These are phyloP conservation scores for Emydocephalus ijimae DNA, from an alignment of 2,113 vertebrate species.

Conservation along the genomic window DNA sequence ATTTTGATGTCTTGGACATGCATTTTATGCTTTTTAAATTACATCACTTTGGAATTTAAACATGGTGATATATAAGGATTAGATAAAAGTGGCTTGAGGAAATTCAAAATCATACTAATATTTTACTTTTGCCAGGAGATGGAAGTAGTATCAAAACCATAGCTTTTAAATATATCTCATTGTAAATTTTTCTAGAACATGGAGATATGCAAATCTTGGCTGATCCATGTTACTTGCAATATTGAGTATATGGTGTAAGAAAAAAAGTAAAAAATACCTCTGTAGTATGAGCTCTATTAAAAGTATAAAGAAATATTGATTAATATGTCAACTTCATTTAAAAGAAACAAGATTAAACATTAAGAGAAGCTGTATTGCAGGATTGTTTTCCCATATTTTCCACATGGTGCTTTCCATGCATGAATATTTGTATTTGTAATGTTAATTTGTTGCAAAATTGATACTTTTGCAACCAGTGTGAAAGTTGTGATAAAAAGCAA, in stretches of 20 bases:
- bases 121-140: slow-evolving; percentile 11
- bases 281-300: not conserved
- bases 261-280: not conserved
- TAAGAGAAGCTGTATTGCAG: not conserved
- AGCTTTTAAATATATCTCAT: not conserved
- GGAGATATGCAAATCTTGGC: not conserved
- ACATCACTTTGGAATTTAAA: not conserved
- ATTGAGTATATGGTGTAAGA: not conserved
- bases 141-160: slow-evolving; percentile 9
- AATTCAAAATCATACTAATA: slow-evolving; percentile 2
- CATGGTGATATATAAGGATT: not conserved
- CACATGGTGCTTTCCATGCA: not conserved
- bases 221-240: slow-evolving; percentile 6
- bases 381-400: not conserved
- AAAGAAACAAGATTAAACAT: not conserved
- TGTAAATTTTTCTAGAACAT: slow-evolving; percentile 24
- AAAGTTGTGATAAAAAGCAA: not conserved
- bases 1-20: slow-evolving; percentile 6
- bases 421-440: not conserved
- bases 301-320: not conserved
- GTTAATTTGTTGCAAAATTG: not conserved
- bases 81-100: slow-evolving; percentile 6
- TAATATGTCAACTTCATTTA: not conserved
- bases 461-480: not conserved
- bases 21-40: not conserved